Percentiles rank a stretch among this genome's conserved stretches.
phyloP scores from a whole-genome alignment of 2,113 vertebrate species.

The Choloepus hoffmanni region DNA sequence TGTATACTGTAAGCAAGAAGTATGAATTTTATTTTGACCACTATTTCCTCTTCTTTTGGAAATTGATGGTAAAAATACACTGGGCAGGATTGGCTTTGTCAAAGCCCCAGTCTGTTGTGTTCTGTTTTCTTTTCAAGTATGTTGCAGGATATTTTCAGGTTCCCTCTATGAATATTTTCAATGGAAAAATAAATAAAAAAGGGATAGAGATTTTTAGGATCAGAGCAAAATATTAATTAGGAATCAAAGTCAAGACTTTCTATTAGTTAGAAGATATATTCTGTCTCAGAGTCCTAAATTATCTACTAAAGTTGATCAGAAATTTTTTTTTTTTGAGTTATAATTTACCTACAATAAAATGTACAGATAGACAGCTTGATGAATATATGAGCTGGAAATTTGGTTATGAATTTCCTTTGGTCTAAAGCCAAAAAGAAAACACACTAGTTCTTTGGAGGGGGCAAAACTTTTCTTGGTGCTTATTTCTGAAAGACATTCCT shows the following conservation, averaged over 20 bases:
- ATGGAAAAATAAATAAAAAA: neutral
- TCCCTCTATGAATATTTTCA: neutral
- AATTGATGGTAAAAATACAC: neutral
- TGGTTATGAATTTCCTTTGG: slow-evolving; percentile 11
- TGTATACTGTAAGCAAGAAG: neutral
- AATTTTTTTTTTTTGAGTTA: neutral
- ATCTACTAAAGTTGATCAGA: slow-evolving; percentile 38
- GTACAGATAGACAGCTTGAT: neutral
- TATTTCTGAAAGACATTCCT: neutral
- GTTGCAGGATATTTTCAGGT: neutral
- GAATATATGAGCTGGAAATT: slow-evolving; percentile 38
- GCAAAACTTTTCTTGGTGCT: neutral
- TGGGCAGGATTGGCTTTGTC: neutral
- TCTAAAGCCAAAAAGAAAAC: slow-evolving; percentile 2
- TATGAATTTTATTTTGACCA: slow-evolving; percentile 13
- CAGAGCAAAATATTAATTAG: neutral
- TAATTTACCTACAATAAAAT: slow-evolving; percentile 33
- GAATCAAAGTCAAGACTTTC: neutral
- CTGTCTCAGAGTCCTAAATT: neutral
- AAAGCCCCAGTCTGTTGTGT: neutral
- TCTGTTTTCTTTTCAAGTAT: neutral
- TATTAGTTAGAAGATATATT: neutral
- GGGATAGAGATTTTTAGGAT: neutral
- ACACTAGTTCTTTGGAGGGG: neutral
- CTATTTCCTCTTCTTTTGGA: neutral